Base-by-base conservation (phyloP, 2,113 vertebrate genomes). In the Poeciliopsis occidentalis region DNA sequence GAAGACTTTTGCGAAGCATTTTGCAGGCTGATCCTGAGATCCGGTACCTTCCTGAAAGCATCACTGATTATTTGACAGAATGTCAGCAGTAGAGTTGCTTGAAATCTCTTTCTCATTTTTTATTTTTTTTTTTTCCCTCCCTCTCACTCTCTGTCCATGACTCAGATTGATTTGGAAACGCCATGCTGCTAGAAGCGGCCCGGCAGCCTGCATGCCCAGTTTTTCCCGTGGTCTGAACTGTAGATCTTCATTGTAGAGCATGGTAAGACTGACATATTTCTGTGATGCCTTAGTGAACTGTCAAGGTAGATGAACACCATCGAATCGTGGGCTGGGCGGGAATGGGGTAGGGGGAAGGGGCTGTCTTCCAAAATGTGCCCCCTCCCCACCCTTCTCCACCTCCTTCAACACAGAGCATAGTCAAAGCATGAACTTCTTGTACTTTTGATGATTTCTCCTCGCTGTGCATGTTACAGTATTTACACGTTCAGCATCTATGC, bases 391-490 rank as follows among this genome's bases (percentile, higher is more conserved):
- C 10, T 37, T 37, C 34, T 37, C 34, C 34, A 37, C 34, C 17
- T 47, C 64, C 64, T 41, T 15, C 76, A 57, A 57, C 51, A 57
- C 27, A 27, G 77, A 82, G 72, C 69, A 64, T 73, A 75, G 39
- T 79, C 72, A 76, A 44, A 84, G 92, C 92, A 91, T 92, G 88
- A 63, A 7, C 62, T 64, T 64, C 15, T 78, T 88, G 87, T 66
- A 11, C 34, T 72, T 74, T 61, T 79, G 41, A 60, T 80, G 64
- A 3, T 75, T 81, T 69, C 78, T 67, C 66, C 78, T 76, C 67
- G 26, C 71, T 51, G 66, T 85, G 87, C 86, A 88, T 82, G 86
- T 78, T 73, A 73, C 76, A 85, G 74, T 67, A 64, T 66, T 61
- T 44, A 57, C 64, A 65, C 68, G 37, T 34, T 73, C 78, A 73